phyloP scores from a whole-genome alignment of 92 coral and sea anemone genomes.

The Siderastrea radians region DNA sequence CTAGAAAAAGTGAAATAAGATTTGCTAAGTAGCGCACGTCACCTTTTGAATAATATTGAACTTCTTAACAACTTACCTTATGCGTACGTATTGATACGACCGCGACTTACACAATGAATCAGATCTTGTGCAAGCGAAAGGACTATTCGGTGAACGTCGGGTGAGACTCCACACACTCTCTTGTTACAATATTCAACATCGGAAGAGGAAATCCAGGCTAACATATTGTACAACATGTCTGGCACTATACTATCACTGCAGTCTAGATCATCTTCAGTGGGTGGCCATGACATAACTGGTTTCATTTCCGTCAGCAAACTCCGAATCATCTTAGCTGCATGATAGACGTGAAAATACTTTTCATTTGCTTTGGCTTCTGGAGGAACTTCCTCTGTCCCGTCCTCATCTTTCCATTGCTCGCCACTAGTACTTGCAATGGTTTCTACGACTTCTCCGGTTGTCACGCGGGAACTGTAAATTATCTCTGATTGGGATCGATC shows the following conservation, averaged over 20 bases:
- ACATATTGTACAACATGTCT: conserved; percentile 68
- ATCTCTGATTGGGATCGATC: conserved; percentile 60
- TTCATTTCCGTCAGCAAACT: conserved; percentile 51
- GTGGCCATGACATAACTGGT: conserved; percentile 72
- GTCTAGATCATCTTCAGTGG: conserved; percentile 52
- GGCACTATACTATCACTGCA: conserved; percentile 59
- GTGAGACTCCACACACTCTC: conserved; percentile 56
- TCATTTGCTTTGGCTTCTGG: conserved; percentile 27
- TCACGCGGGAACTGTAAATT: conserved; percentile 51
- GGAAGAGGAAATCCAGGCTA: conserved; percentile 71
- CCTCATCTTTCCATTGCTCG: conserved; percentile 28
- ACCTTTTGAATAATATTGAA: background rate
- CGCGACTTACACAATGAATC: conserved; percentile 67
- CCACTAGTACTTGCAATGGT: conserved; percentile 31
- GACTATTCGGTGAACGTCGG: conserved; percentile 54
- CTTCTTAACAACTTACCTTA: conserved; percentile 3
- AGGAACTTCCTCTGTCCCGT: conserved; percentile 32
- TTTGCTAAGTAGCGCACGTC: conserved; percentile 1
- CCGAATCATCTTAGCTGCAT: conserved; percentile 57
- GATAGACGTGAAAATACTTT: conserved; percentile 50
- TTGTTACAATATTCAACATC: conserved; percentile 29
- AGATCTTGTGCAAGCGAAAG: conserved; percentile 77
- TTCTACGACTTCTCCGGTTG: conserved; percentile 66
- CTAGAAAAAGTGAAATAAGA: background rate
- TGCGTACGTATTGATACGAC: conserved; percentile 58